Conservation (phyloP, 1,140 invertebrate genomes). For the Neodiprion virginianus region DNA sequence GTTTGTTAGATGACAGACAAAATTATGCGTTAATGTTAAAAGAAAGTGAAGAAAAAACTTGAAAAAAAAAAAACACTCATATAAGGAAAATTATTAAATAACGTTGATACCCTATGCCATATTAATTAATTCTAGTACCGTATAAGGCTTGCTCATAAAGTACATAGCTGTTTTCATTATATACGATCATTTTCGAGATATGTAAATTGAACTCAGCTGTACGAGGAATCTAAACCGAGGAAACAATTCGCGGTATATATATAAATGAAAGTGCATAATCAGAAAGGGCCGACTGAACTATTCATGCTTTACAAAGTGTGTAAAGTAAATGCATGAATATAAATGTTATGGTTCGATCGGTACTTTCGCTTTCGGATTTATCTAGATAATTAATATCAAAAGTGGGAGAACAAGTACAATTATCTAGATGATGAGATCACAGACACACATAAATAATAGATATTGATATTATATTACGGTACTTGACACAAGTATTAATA, state of each 20-base stretch:
- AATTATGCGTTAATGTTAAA: neutral
- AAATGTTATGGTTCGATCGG: slow-evolving; percentile 9
- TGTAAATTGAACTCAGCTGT: neutral
- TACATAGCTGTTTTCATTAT: neutral
- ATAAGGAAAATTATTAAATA: neutral
- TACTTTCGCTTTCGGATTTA: slow-evolving; percentile 11
- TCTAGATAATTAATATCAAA: slow-evolving; percentile 15
- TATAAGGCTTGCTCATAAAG: slow-evolving; percentile 1
- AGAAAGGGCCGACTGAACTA: slow-evolving; percentile 30
- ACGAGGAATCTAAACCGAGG: neutral
- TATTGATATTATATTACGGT: slow-evolving; percentile 12
- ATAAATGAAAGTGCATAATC: slow-evolving; percentile 38
- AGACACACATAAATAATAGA: neutral
- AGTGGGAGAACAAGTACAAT: neutral
- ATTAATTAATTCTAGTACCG: neutral
- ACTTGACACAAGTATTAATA: neutral
- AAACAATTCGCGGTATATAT: slow-evolving; percentile 19
- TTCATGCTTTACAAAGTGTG: slow-evolving; percentile 20
- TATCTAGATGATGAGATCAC: slow-evolving; percentile 15
- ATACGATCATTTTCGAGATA: neutral
- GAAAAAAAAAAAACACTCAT: neutral
- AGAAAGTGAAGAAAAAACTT: neutral
- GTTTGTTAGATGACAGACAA: neutral
- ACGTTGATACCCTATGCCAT: neutral
- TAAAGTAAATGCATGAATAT: neutral